phyloP scores from a whole-genome alignment of 1,140 invertebrate species.

The Conopomorpha cramerella region DNA sequence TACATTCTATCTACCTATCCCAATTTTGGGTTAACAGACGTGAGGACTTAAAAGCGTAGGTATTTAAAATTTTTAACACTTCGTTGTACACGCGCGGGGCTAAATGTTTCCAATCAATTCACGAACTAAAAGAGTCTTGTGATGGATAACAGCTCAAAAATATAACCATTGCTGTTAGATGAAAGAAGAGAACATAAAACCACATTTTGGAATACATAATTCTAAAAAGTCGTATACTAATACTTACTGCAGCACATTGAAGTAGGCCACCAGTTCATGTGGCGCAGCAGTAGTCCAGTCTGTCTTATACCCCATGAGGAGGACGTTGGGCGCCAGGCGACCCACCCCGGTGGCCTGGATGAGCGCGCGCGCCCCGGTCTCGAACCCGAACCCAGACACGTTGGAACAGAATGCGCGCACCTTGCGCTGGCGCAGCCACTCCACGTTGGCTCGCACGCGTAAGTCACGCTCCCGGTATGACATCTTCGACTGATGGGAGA shows the following conservation, averaged over 20 bases:
- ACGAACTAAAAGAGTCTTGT: too few relatives aligned
- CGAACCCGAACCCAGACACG: conserved; percentile 77
- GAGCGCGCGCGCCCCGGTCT: conserved; percentile 78
- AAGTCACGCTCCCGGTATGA: conserved; percentile 67
- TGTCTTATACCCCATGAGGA: conserved; percentile 93
- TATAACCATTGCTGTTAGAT: too few relatives aligned
- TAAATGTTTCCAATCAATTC: too few relatives aligned
- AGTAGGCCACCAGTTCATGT: conserved; percentile 83
- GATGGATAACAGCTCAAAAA: too few relatives aligned
- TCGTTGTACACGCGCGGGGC: too few relatives aligned
- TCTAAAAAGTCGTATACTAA: background rate
- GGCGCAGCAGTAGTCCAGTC: conserved; percentile 80
- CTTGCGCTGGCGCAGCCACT: conserved; percentile 51
- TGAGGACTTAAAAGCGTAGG: too few relatives aligned
- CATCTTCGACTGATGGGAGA: conserved; percentile 62
- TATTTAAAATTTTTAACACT: too few relatives aligned
- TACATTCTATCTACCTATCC: too few relatives aligned
- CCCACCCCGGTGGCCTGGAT: conserved; percentile 86
- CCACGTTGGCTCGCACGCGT: conserved; percentile 68
- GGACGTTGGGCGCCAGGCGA: conserved; percentile 89
- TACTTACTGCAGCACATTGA: conserved; percentile 92
- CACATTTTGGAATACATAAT: too few relatives aligned
- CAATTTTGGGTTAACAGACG: too few relatives aligned
- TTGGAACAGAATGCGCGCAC: conserved; percentile 90
- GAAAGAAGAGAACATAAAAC: too few relatives aligned